Evolutionary conservation across 2,797 vertebrate species (phyloP).

Genomic region (Phoeniculus purpureus): DNA sequence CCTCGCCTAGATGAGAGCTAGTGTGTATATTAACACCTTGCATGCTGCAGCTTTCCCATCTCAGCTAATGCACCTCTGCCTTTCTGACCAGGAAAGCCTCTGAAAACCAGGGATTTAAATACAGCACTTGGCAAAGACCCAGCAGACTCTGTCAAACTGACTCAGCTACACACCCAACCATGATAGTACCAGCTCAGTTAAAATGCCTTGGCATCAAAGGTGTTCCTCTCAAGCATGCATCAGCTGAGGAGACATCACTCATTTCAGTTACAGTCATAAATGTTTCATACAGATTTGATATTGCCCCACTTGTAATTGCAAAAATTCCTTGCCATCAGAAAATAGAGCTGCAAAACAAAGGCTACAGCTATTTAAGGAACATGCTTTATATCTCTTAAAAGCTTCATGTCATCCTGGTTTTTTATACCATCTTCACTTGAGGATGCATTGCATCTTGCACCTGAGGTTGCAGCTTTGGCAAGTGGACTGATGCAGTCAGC

Average conservation of each 20-base stretch:
- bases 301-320: conserved; percentile 2
- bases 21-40: neutral
- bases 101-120: neutral
- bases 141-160: neutral
- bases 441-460: neutral
- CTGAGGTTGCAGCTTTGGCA: neutral
- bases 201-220: conserved; percentile 26
- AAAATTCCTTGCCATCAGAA: conserved; percentile 2
- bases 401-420: neutral
- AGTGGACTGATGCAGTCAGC: neutral
- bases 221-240: neutral
- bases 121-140: neutral
- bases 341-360: conserved; percentile 7
- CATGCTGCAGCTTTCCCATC: neutral
- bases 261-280: conserved; percentile 43
- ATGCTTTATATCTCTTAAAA: neutral
- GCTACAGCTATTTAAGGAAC: neutral
- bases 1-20: neutral
- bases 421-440: neutral
- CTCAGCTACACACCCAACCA: neutral
- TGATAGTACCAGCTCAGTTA: neutral
- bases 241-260: neutral
- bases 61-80: neutral
- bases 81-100: neutral
- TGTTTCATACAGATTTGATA: conserved; percentile 40